Base-by-base conservation (phyloP, 2,113 vertebrate genomes). In the Microcebus griseorufus region DNA sequence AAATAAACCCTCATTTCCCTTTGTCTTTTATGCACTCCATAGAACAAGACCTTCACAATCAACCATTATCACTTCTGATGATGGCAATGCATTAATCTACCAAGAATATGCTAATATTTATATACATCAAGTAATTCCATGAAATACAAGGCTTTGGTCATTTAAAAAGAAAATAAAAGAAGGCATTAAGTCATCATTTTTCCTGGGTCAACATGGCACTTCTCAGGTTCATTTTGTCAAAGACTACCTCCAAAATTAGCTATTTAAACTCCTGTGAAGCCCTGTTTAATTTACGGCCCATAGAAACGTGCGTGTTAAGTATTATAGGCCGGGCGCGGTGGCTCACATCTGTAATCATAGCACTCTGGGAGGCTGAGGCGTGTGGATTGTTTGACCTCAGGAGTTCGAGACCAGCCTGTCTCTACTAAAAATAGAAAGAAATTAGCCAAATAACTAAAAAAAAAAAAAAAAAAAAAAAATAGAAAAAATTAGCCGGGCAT, bases 201-300 rank as follows among this genome's bases (percentile, higher is more conserved):
- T 27, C 60, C 23, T 25, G 39, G 12, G 82, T 34, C 48, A 85
- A 18, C 45, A 37, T 25, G 18, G 45, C 17, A 48, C 29, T 93
- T 62, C 62, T 88, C 39, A 42, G 55, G n/a, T 11, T 92, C 22
- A 20, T n/a, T 89, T 75, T 62, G 22, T 88, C 65, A 58, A 88
- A 94, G 82, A 90, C 39, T 34, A 78, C 20, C n/a, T 14, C 60
- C 8, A 60, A 72, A 75, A 86, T 60, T 53, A 88, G 34, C 45
- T 58, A 18, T 64, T 89, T 93, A 79, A 90, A 83, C 11, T 67
- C 72, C 25, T 81, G 23, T 0, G 8, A 90, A 37, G 13, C 25
- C 25, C 53, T 94, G 65, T 83, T 97, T 83, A 89, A 94, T 94
- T 95, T 83, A 95, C 0, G 7, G n/a, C 62, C 73, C 25, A 39